These are phyloP conservation scores for Tetranychus piercei DNA, from an alignment of 2,888 invertebrate species.

Conservation along the genomic window DNA sequence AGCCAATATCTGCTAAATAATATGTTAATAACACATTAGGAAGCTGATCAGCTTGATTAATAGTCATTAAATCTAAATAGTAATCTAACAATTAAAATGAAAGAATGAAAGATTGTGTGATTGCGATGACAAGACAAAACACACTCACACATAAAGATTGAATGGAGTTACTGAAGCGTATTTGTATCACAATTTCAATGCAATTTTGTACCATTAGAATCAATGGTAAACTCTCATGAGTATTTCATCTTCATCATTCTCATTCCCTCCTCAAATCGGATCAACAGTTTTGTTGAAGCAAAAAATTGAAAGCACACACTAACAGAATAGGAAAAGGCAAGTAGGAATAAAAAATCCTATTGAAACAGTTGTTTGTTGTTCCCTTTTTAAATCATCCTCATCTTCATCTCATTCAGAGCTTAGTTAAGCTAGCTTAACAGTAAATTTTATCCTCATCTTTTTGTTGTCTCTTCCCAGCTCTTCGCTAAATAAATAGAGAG, in stretches of 20 bases:
- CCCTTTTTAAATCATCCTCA: background rate
- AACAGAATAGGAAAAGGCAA: too few relatives aligned
- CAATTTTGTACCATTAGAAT: background rate
- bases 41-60: too few relatives aligned
- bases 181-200: background rate
- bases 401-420: background rate
- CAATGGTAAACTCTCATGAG: background rate
- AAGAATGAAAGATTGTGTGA: background rate
- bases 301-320: background rate
- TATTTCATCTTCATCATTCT: background rate
- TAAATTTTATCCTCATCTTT: background rate
- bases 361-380: background rate
- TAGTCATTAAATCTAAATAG: too few relatives aligned
- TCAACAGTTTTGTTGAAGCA: conserved; percentile 1
- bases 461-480: background rate
- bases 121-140: background rate
- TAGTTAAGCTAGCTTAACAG: background rate
- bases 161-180: background rate
- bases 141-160: background rate
- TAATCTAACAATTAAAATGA: background rate
- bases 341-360: background rate
- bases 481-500: background rate
- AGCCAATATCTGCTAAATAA: too few relatives aligned
- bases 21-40: too few relatives aligned
- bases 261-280: background rate